phyloP scores from a whole-genome alignment of 2,888 invertebrate genomes.

The Macropis europaea region DNA sequence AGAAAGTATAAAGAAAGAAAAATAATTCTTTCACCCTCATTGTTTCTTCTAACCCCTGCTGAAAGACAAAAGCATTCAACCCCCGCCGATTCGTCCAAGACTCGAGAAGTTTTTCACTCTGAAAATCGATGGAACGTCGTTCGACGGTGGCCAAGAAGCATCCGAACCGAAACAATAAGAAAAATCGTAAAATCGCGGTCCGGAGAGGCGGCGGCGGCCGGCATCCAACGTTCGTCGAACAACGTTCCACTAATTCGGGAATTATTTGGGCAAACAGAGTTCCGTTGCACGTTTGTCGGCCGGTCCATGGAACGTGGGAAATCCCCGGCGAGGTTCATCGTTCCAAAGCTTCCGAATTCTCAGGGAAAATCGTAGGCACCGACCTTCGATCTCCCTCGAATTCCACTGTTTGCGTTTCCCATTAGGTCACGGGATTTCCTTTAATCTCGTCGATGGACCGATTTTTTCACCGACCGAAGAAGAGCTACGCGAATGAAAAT shows the following conservation, averaged over 20 bases:
- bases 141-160: too few relatives aligned
- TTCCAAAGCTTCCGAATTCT: slow-evolving; percentile 46
- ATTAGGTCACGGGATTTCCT: slow-evolving; percentile 37
- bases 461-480: not conserved
- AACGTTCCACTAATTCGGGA: slow-evolving; percentile 66
- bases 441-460: slow-evolving; percentile 27
- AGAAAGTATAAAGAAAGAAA: too few relatives aligned
- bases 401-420: slow-evolving; percentile 42
- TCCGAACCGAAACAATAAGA: slow-evolving; percentile 6
- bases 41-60: too few relatives aligned
- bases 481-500: not conserved
- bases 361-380: slow-evolving; percentile 25
- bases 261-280: slow-evolving; percentile 69
- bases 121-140: too few relatives aligned
- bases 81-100: too few relatives aligned
- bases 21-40: too few relatives aligned
- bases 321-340: slow-evolving; percentile 43
- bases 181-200: slow-evolving; percentile 32
- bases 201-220: slow-evolving; percentile 17
- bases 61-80: too few relatives aligned
- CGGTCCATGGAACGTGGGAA: slow-evolving; percentile 63
- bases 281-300: slow-evolving; percentile 60
- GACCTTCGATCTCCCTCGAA: slow-evolving; percentile 29
- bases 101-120: too few relatives aligned
- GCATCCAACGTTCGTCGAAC: slow-evolving; percentile 50